phyloP scores from a whole-genome alignment of 53 echinoderm and acorn worm species.

The Crossaster papposus region DNA sequence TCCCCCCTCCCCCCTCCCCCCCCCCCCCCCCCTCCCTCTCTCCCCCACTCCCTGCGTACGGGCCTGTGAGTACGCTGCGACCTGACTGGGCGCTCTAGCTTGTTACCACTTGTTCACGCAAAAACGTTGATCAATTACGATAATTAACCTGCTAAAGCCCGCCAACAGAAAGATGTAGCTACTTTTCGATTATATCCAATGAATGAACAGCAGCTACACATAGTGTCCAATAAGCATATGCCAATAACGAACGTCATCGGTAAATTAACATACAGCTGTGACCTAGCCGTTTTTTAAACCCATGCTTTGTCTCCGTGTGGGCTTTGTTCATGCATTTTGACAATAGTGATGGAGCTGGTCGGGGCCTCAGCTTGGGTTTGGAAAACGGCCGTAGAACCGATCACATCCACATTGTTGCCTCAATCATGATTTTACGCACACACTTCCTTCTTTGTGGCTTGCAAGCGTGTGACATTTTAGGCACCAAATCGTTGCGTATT shows the following conservation, averaged over 20 bases:
- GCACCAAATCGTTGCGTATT: background rate
- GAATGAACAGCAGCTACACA: constrained; percentile 17
- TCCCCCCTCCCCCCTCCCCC: too few relatives aligned
- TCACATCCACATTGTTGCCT: constrained; percentile 60
- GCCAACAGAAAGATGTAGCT: constrained; percentile 42
- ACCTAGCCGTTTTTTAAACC: too few relatives aligned
- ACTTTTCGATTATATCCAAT: constrained; percentile 28
- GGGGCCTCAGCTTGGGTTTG: too few relatives aligned
- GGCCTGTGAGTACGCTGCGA: too few relatives aligned
- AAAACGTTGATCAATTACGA: constrained; percentile 36
- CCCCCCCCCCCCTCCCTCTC: too few relatives aligned
- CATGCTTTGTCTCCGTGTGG: too few relatives aligned
- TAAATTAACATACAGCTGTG: constrained; percentile 58
- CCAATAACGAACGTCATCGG: constrained; percentile 17
- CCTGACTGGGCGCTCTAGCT: too few relatives aligned
- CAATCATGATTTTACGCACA: constrained; percentile 23
- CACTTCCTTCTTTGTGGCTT: constrained; percentile 56
- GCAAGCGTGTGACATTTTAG: constrained; percentile 5
- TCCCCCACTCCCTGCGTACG: too few relatives aligned
- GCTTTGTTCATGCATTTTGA: too few relatives aligned
- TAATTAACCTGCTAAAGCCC: constrained; percentile 56
- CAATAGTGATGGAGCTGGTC: too few relatives aligned
- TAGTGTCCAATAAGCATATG: constrained; percentile 31
- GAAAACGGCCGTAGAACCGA: too few relatives aligned
- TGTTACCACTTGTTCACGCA: constrained; percentile 32